These are phyloP conservation scores for Asarcornis scutulata DNA, from an alignment of 2,113 vertebrate genomes.

Conservation along the genomic window DNA sequence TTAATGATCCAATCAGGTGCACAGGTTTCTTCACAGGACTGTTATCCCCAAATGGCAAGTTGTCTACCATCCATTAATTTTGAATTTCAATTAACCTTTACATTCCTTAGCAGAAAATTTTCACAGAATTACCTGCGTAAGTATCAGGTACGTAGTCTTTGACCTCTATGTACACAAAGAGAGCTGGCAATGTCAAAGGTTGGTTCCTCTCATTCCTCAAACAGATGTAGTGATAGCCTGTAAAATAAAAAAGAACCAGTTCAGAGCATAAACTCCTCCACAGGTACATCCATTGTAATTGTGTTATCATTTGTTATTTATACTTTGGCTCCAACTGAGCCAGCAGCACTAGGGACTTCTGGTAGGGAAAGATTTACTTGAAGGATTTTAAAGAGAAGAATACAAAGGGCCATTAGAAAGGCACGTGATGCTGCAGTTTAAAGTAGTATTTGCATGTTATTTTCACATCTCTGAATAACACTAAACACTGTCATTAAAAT, in stretches of 20 bases:
- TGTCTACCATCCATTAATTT: neutral
- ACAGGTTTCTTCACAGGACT: neutral
- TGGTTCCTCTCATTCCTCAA: constrained; percentile 96
- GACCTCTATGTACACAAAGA: constrained; percentile 96
- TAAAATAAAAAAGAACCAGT: constrained; percentile 1
- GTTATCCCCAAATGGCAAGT: neutral
- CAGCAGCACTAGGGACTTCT: neutral
- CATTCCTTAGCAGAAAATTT: neutral
- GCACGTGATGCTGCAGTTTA: neutral
- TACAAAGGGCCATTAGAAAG: neutral
- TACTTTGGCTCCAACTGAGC: neutral
- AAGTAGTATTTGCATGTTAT: neutral
- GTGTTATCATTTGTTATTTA: neutral
- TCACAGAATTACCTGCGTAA: constrained; percentile 85
- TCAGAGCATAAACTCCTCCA: constrained; percentile 1
- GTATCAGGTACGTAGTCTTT: constrained; percentile 98
- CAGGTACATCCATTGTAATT: neutral
- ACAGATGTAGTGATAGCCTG: constrained; percentile 95
- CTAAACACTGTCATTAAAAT: neutral
- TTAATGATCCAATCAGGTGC: neutral
- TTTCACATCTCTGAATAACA: neutral
- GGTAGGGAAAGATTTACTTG: neutral
- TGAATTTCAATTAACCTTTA: neutral
- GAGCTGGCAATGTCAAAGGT: constrained; percentile 87
- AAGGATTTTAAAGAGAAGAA: neutral